These are phyloP conservation scores for Venustaconcha ellipsiformis DNA, from an alignment of 1,140 invertebrate species.

Conservation along the genomic window DNA sequence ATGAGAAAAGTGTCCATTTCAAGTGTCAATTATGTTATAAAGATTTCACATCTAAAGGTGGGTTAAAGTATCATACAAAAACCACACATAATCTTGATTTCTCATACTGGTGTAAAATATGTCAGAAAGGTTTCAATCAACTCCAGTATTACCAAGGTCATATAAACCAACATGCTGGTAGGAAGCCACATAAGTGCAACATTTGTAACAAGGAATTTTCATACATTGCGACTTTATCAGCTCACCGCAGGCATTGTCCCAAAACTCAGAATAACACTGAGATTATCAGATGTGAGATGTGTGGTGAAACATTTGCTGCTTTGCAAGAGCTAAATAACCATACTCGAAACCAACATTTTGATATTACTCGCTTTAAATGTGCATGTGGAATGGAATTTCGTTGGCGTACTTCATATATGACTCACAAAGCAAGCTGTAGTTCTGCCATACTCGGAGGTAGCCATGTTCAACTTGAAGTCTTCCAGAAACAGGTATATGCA, in stretches of 20 bases:
- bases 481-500: too few species aligned
- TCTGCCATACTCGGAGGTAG: background rate
- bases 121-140: conserved; percentile 23
- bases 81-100: conserved; percentile 20
- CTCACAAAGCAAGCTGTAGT: conserved; percentile 14
- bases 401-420: conserved; percentile 9
- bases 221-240: conserved; percentile 15
- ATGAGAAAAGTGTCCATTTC: conserved; percentile 28
- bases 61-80: conserved; percentile 22
- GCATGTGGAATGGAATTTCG: conserved; percentile 21
- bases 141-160: conserved; percentile 18
- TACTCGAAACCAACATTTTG: conserved; percentile 13
- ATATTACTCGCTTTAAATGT: conserved; percentile 19
- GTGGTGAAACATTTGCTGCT: conserved; percentile 14
- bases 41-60: conserved; percentile 29
- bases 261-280: background rate
- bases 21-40: conserved; percentile 20
- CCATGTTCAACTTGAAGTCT: too few species aligned
- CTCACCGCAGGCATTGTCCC: conserved; percentile 15
- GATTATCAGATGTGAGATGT: conserved; percentile 17
- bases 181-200: conserved; percentile 22
- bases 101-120: conserved; percentile 16
- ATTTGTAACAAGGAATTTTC: conserved; percentile 21
- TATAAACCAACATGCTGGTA: conserved; percentile 19
- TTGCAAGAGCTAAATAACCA: conserved; percentile 19